Percentiles rank a stretch among this genome's conserved stretches.
Evolutionary conservation across 2,797 vertebrate genomes (phyloP).

Genomic region (Falco columbarius): DNA sequence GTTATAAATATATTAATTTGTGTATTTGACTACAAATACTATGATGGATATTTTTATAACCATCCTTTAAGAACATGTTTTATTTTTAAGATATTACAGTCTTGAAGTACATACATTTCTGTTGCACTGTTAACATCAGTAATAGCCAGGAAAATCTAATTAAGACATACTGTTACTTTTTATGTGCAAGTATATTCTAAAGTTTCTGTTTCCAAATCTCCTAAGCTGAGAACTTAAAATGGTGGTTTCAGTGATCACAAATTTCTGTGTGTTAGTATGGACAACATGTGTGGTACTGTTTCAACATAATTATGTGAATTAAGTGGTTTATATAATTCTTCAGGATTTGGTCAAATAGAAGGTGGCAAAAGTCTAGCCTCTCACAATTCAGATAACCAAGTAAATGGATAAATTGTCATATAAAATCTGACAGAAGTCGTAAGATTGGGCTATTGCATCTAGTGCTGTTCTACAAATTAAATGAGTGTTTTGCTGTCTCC

Average conservation of each 20-base stretch:
- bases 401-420: neutral
- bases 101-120: neutral
- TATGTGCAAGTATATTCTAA: neutral
- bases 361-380: neutral
- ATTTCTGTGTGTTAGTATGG: neutral
- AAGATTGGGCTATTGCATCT: neutral
- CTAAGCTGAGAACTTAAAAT: neutral
- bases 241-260: neutral
- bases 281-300: neutral
- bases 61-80: neutral
- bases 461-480: slow-evolving; percentile 20
- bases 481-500: slow-evolving; percentile 22
- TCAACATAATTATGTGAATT: neutral
- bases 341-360: neutral
- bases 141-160: slow-evolving; percentile 5
- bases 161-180: neutral
- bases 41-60: slow-evolving; percentile 8
- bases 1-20: neutral
- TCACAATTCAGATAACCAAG: neutral
- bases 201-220: neutral
- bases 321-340: neutral
- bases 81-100: neutral
- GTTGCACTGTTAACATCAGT: neutral
- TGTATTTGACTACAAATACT: neutral
- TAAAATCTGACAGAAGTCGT: neutral